A percentile compares a stretch with the other conserved stretches of the same genome.
phyloP scores from a whole-genome alignment of 2,113 vertebrate species.

The Bubo bubo region DNA sequence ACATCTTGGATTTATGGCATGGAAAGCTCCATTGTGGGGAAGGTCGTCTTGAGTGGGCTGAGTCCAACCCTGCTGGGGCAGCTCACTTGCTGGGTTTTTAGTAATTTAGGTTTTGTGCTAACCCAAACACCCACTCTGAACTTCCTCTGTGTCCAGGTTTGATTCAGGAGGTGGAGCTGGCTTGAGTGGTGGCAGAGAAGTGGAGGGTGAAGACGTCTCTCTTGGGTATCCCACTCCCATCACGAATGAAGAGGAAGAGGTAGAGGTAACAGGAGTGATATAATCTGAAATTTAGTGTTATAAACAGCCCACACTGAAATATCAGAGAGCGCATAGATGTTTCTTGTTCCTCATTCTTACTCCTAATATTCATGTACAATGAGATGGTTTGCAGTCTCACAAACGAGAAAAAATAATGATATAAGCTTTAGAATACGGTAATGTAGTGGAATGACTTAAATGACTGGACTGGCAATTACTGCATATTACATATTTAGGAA shows the following conservation, averaged over 20 bases:
- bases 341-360: neutral
- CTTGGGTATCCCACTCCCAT: neutral
- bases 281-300: neutral
- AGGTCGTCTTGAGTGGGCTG: neutral
- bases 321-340: neutral
- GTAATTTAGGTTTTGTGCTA: neutral
- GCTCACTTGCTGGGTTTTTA: neutral
- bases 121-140: neutral
- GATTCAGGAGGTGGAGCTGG: neutral
- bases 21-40: neutral
- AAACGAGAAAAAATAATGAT: neutral
- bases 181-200: neutral
- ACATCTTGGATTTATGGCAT: neutral
- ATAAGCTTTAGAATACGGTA: neutral
- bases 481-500: neutral
- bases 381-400: neutral
- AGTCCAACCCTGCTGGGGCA: neutral
- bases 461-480: neutral
- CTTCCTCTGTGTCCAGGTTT: neutral
- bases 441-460: neutral
- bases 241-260: neutral
- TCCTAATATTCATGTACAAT: neutral
- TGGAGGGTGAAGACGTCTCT: neutral
- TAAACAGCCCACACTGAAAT: neutral
- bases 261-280: neutral